phyloP scores from a whole-genome alignment of 2,113 vertebrate genomes.

The Urocynchramus pylzowi region DNA sequence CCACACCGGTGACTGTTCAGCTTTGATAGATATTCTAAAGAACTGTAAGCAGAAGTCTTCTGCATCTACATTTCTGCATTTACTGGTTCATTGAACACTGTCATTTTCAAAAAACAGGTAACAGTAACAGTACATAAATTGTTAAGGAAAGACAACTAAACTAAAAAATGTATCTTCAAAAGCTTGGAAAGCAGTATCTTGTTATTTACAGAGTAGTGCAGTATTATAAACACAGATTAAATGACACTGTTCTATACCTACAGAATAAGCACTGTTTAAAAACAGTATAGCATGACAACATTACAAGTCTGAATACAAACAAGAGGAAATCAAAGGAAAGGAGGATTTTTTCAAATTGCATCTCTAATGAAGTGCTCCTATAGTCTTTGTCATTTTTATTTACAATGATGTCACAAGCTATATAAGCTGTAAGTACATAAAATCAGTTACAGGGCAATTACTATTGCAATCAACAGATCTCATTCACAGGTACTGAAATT shows the following conservation, averaged over 20 bases:
- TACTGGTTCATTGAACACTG: slow-evolving; percentile 38
- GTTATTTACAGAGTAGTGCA: slow-evolving; percentile 58
- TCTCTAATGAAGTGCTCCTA: background rate
- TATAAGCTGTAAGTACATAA: background rate
- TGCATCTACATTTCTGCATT: slow-evolving; percentile 35
- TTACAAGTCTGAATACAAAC: background rate
- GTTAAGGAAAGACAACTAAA: slow-evolving; percentile 37
- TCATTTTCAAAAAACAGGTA: slow-evolving; percentile 45
- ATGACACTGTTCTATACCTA: slow-evolving; percentile 31
- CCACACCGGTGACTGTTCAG: background rate
- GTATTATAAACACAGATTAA: slow-evolving; percentile 32
- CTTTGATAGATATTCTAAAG: background rate
- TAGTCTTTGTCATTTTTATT: background rate
- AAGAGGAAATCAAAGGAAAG: background rate
- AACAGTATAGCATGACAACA: background rate
- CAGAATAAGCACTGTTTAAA: slow-evolving; percentile 14
- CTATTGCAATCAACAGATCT: background rate
- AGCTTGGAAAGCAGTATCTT: background rate
- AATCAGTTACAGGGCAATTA: background rate
- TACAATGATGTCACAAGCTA: background rate
- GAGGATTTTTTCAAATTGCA: background rate
- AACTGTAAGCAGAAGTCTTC: slow-evolving; percentile 13
- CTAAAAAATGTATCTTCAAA: slow-evolving; percentile 47
- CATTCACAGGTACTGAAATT: background rate
- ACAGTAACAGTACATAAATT: slow-evolving; percentile 29